Percentiles rank a stretch among this genome's conserved stretches.
phyloP scores from a whole-genome alignment of 1,140 invertebrate species.

The Atopsyche davidsoni region DNA sequence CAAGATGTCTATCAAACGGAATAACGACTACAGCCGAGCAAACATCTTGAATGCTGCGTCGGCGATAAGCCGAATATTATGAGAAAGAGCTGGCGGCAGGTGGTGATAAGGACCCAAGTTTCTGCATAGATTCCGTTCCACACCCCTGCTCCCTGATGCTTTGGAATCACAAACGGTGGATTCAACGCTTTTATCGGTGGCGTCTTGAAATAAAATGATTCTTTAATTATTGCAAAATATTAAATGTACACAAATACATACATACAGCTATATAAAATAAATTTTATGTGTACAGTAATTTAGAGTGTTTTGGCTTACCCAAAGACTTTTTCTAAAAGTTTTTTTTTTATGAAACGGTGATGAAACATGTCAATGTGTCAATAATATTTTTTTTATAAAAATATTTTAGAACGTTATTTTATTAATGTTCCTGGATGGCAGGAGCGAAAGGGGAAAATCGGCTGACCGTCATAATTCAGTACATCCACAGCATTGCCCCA shows the following conservation, averaged over 20 bases:
- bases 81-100: conserved; percentile 45
- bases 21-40: conserved; percentile 14
- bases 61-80: conserved; percentile 52
- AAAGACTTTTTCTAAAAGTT: too few relatives aligned
- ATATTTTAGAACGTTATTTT: background rate
- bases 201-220: too few relatives aligned
- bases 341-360: too few relatives aligned
- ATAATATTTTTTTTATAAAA: background rate
- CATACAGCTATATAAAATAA: too few relatives aligned
- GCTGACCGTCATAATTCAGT: conserved; percentile 32
- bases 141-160: conserved; percentile 8
- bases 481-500: conserved; percentile 27
- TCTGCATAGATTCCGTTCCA: conserved; percentile 13
- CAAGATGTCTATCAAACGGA: conserved; percentile 26
- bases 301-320: too few relatives aligned
- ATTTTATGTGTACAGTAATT: too few relatives aligned
- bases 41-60: conserved; percentile 19
- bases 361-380: too few relatives aligned
- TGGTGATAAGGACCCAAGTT: conserved; percentile 43
- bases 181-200: too few relatives aligned
- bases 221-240: too few relatives aligned
- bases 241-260: too few relatives aligned
- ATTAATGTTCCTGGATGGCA: conserved; percentile 12
- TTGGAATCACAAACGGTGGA: too few relatives aligned
- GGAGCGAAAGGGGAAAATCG: conserved; percentile 15